Conservation (phyloP, 2,797 vertebrate genomes). For the Macropodus opercularis region DNA sequence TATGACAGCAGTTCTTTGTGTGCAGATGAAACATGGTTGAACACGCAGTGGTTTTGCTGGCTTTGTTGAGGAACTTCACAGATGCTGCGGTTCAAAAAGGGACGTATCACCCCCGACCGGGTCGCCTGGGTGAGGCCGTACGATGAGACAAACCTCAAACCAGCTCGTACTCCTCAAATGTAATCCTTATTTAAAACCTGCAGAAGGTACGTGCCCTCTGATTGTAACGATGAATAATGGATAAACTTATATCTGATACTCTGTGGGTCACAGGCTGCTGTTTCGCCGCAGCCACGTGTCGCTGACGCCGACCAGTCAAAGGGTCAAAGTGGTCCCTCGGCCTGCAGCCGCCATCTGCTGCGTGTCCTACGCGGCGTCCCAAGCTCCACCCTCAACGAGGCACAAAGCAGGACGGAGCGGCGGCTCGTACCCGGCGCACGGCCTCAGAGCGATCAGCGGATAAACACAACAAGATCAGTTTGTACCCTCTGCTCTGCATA, state of each 20-base stretch:
- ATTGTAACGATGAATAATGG: background rate
- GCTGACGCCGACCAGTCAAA: background rate
- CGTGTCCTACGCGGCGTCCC: background rate
- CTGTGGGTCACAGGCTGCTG: background rate
- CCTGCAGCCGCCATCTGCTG: constrained; percentile 36
- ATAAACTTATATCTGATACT: background rate
- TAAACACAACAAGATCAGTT: constrained; percentile 9
- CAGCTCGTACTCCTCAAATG: too few species aligned
- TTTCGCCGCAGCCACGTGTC: background rate
- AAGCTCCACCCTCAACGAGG: constrained; percentile 9
- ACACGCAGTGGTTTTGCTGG: too few species aligned
- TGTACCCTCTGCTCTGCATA: constrained; percentile 1
- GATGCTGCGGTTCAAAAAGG: too few species aligned
- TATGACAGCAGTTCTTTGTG: too few species aligned
- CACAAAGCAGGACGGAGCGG: constrained; percentile 2
- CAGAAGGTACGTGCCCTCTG: too few species aligned
- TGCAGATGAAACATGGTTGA: too few species aligned
- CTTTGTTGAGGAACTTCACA: too few species aligned
- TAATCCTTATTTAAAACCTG: too few species aligned
- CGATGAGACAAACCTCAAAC: too few species aligned
- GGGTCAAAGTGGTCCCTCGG: constrained; percentile 2
- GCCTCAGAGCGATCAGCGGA: constrained; percentile 12
- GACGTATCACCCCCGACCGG: too few species aligned
- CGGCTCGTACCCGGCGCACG: background rate
- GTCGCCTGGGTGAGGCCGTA: too few species aligned